These are phyloP conservation scores for Elaphurus davidianus DNA, from an alignment of 2,113 vertebrate genomes.

Conservation along the genomic window DNA sequence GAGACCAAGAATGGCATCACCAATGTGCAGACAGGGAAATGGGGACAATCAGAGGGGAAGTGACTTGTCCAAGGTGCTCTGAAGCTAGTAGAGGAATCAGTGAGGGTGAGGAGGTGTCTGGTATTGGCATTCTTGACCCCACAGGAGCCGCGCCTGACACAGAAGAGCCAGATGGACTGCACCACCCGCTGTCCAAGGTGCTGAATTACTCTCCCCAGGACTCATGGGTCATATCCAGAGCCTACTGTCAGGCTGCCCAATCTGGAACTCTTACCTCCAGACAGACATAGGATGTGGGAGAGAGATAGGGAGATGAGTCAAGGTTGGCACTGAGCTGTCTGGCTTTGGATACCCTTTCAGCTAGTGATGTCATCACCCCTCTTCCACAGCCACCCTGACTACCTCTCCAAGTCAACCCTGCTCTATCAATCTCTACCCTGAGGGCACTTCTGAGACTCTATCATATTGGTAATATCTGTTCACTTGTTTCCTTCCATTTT, in stretches of 20 bases:
- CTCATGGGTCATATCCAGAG: not conserved
- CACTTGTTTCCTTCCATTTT: not conserved
- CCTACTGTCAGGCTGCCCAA: not conserved
- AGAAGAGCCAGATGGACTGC: no score
- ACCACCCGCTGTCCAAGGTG: not conserved
- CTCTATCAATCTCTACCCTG: not conserved
- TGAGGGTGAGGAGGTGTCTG: not conserved
- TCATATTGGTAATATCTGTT: no score
- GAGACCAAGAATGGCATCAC: not conserved
- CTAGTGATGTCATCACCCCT: not conserved
- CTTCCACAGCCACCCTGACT: no score
- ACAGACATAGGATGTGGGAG: not conserved
- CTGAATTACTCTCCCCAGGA: not conserved
- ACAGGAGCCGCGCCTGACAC: fast-evolving
- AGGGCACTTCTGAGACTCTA: not conserved
- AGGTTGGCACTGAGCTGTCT: not conserved
- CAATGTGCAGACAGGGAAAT: not conserved
- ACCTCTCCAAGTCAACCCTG: not conserved
- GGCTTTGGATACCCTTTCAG: not conserved
- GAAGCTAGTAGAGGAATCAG: not conserved
- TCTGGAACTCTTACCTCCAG: not conserved
- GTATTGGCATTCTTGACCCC: not conserved
- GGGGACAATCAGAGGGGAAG: not conserved
- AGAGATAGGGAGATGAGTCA: not conserved
- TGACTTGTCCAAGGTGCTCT: not conserved